Evolutionary conservation across 2,113 vertebrate genomes (phyloP).

Genomic region (Hemiprocne comata): DNA sequence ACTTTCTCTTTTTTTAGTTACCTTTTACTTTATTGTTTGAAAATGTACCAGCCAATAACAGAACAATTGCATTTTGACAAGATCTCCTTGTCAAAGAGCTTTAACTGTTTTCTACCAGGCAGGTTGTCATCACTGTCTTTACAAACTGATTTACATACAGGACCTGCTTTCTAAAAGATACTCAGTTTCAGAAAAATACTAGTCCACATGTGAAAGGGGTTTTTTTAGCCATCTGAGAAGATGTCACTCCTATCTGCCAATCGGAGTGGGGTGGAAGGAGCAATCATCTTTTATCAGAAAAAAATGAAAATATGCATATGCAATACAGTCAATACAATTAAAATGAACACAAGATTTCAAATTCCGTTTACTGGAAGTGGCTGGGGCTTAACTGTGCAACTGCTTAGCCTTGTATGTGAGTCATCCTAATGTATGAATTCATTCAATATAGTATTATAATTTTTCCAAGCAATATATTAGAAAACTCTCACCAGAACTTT

Average conservation of each 20-base stretch:
- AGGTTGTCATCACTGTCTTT: background rate
- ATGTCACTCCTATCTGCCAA: background rate
- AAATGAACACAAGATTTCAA: slow-evolving; percentile 50
- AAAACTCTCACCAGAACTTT: slow-evolving; percentile 47
- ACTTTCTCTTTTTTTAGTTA: background rate
- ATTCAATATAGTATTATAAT: slow-evolving; percentile 44
- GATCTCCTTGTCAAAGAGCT: background rate
- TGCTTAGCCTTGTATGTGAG: slow-evolving; percentile 43
- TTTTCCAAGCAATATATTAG: slow-evolving; percentile 53
- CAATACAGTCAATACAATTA: slow-evolving; percentile 41
- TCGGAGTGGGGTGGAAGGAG: background rate
- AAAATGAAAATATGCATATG: slow-evolving; percentile 46
- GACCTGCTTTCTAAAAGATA: background rate
- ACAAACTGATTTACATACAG: background rate
- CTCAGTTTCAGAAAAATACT: background rate
- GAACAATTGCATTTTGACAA: background rate
- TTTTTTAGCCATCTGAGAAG: background rate
- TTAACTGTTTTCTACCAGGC: background rate
- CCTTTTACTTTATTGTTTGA: no score
- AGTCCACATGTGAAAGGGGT: background rate
- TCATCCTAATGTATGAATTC: slow-evolving; percentile 58
- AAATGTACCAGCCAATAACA: background rate
- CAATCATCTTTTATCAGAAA: slow-evolving; percentile 17
- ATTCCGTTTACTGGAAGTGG: slow-evolving; percentile 39
- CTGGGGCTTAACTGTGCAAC: slow-evolving; percentile 34